These are phyloP conservation scores for Toxotes lorentzi DNA, from an alignment of 2,797 vertebrate species.

Conservation along the genomic window DNA sequence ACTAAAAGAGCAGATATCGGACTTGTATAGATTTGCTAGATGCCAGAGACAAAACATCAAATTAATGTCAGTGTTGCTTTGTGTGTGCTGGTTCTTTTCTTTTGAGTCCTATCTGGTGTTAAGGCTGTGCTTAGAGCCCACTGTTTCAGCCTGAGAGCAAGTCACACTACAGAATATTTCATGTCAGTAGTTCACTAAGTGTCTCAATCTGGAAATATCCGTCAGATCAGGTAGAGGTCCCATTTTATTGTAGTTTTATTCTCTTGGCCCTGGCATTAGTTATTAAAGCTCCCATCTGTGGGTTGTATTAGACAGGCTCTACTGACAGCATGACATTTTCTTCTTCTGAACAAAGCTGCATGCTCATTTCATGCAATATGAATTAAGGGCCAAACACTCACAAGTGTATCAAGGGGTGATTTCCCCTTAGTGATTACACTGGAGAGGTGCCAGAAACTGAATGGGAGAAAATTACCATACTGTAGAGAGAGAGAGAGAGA, in stretches of 20 bases:
- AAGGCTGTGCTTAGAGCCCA: too few relatives aligned
- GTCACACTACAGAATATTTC: not conserved
- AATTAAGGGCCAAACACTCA: slow-evolving; percentile 71
- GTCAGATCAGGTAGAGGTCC: slow-evolving; percentile 40
- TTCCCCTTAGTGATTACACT: slow-evolving; percentile 69
- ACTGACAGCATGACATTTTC: slow-evolving; percentile 62
- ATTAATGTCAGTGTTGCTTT: not conserved
- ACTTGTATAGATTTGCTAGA: not conserved
- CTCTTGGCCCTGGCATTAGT: slow-evolving; percentile 48
- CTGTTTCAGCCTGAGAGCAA: not conserved
- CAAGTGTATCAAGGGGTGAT: slow-evolving; percentile 69
- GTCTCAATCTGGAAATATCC: slow-evolving; percentile 49
- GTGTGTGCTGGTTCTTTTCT: not conserved
- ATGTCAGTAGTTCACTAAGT: slow-evolving; percentile 26
- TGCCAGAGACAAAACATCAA: not conserved
- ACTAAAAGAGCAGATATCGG: not conserved
- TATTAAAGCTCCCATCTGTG: slow-evolving; percentile 69
- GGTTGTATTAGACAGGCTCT: slow-evolving; percentile 68
- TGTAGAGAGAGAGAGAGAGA: slow-evolving; percentile 23
- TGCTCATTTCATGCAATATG: slow-evolving; percentile 67
- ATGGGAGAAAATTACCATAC: slow-evolving; percentile 61
- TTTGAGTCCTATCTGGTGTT: not conserved
- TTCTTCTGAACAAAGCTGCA: slow-evolving; percentile 64
- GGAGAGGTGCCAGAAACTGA: slow-evolving; percentile 62
- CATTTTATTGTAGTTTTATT: slow-evolving; percentile 50